Conservation (phyloP, 2,113 vertebrate genomes). For the Fukomys damarensis region DNA sequence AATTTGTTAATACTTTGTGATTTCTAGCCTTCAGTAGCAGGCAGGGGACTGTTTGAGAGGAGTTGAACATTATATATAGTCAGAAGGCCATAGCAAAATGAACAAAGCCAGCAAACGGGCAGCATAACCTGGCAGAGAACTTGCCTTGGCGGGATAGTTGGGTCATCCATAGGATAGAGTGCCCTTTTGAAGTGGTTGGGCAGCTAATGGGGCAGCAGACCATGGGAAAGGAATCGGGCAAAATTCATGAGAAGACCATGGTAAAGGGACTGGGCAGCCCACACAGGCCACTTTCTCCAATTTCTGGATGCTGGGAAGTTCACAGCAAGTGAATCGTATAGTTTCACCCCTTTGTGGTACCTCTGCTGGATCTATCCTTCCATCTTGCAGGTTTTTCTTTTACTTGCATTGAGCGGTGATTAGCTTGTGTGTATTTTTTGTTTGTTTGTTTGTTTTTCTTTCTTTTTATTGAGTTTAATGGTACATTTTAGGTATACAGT, state of each 20-base stretch:
- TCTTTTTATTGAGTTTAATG: too few relatives aligned
- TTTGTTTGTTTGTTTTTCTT: neutral
- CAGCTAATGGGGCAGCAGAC: neutral
- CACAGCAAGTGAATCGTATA: neutral
- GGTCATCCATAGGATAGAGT: neutral
- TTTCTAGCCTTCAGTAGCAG: neutral
- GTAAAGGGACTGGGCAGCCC: neutral
- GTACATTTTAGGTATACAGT: too few relatives aligned
- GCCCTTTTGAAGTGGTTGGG: neutral
- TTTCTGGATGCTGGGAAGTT: neutral
- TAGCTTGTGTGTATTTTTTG: too few relatives aligned
- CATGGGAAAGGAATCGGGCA: conserved; percentile 5
- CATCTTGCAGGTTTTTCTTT: neutral
- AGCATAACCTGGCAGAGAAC: neutral
- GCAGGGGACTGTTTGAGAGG: neutral
- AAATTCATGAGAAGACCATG: neutral
- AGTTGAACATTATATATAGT: neutral
- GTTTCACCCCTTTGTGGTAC: neutral
- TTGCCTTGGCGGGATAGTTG: neutral
- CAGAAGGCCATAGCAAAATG: neutral
- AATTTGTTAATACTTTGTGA: neutral
- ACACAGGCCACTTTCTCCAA: neutral
- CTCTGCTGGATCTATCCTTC: neutral
- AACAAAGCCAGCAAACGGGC: neutral
- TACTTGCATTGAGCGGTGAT: neutral